A percentile compares a stretch with the other conserved stretches of the same genome.
Conservation (phyloP, 2,888 invertebrate genomes). For the Oscheius sp. region DNA sequence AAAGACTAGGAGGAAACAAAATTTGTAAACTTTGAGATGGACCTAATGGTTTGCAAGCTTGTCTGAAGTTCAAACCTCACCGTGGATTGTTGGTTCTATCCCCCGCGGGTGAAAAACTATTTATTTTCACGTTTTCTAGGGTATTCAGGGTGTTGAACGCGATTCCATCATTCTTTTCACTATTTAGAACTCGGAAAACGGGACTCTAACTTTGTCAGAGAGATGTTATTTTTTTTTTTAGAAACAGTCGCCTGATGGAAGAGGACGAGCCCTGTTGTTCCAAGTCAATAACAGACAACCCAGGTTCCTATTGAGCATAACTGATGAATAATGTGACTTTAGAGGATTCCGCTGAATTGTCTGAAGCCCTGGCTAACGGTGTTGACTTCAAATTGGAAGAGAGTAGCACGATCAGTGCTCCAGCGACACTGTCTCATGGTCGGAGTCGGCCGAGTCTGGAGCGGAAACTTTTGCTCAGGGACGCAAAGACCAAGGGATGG, state of each 20-base stretch:
- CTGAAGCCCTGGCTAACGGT: constrained; percentile 38
- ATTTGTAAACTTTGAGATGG: too few species aligned
- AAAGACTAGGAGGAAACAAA: too few species aligned
- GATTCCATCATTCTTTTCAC: too few species aligned
- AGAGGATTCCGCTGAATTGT: constrained; percentile 2
- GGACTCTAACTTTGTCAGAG: too few species aligned
- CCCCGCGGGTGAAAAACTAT: too few species aligned
- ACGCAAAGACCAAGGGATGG: background rate
- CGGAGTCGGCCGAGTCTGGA: constrained; percentile 7
- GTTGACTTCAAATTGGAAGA: constrained; percentile 48
- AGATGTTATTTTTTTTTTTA: background rate
- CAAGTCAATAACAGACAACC: background rate
- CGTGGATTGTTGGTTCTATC: too few species aligned
- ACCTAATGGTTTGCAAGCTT: too few species aligned
- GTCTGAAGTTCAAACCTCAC: too few species aligned
- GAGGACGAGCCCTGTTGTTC: constrained; percentile 31
- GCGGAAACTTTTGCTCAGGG: constrained; percentile 1
- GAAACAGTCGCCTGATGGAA: constrained; percentile 27
- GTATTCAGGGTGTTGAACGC: too few species aligned
- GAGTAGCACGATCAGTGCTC: constrained; percentile 43
- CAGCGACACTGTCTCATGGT: constrained; percentile 17
- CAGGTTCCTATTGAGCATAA: background rate
- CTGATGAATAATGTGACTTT: background rate
- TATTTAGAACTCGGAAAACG: too few species aligned
- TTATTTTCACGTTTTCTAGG: too few species aligned